Base-by-base conservation (phyloP, 1,140 invertebrate genomes). In the Acromyrmex charruanus region DNA sequence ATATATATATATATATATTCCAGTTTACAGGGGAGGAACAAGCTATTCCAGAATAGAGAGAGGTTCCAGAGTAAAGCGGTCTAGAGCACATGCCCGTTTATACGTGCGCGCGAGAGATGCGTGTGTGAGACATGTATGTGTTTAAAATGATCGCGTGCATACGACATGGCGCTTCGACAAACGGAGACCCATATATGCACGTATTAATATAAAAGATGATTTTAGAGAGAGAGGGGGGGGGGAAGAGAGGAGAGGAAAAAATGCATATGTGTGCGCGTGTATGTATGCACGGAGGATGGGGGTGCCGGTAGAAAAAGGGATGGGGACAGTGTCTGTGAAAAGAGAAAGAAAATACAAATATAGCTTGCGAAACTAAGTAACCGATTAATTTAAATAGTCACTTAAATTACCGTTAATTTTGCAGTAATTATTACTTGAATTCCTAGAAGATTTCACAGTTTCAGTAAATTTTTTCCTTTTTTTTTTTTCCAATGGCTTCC, bases 311-410 rank as follows among this genome's bases (percentile, higher is more conserved):
- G 86, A 89, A 90, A 84, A 90, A 85, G 91, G 92, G 90, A 85
- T 91, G 85, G 92, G 92, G 91, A 91, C 85, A 91, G 91, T 91
- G 91, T 92, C 90, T 92, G 89, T 91, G 75, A 91, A 91, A 84
- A 77, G 84, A 81, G 66, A 81, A 69, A 69, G 31, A 74, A 81
- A 39, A 71, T 18, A 59, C 12, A 49, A 80, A 80, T 28, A 65
- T 72, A 87, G 88, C 65, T 89, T 89, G 72, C 66, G 74, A 77
- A 85, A 74, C n/a, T 85, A 87, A 77, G 49, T 65, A 87, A 85
- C 12, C 44, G 31, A 58, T 79, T 66, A 44, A 69, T 85, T 77
- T 77, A 28, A 3, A 39, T 51, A 72, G 74, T 65, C 10, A 77
- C n/a, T 80, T 68, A 66, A 58, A 82, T 65, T 51, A 51, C 28